These are phyloP conservation scores for Cataglyphis cursor DNA, from an alignment of 2,888 invertebrate genomes.

Conservation along the genomic window DNA sequence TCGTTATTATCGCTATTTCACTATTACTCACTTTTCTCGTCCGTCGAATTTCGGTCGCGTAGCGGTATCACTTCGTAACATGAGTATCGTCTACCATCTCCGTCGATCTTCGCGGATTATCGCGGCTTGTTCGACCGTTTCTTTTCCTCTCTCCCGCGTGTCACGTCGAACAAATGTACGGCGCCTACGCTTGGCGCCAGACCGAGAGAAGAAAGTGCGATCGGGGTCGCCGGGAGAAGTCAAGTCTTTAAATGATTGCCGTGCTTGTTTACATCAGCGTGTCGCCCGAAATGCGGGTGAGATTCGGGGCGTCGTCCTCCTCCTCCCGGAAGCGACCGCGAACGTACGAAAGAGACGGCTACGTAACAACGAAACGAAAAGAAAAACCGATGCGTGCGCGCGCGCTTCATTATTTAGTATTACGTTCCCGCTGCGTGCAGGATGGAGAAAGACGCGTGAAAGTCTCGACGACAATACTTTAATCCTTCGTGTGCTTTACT, in stretches of 20 bases:
- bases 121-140: conserved; percentile 39
- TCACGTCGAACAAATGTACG: conserved; percentile 72
- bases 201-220: conserved; percentile 76
- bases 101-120: conserved; percentile 71
- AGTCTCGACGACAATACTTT: conserved; percentile 60
- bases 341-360: conserved; percentile 54
- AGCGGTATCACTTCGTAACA: conserved; percentile 78
- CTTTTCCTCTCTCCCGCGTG: conserved; percentile 21
- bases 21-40: conserved; percentile 70
- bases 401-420: conserved; percentile 63
- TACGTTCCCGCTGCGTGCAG: conserved; percentile 45
- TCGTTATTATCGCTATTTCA: conserved; percentile 63
- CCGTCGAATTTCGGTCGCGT: conserved; percentile 78
- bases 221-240: conserved; percentile 74
- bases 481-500: conserved; percentile 43
- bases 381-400: conserved; percentile 54
- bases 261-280: conserved; percentile 71
- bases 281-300: conserved; percentile 72
- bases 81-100: conserved; percentile 75
- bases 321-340: conserved; percentile 66
- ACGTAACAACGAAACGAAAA: conserved; percentile 29
- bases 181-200: conserved; percentile 83
- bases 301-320: conserved; percentile 71
- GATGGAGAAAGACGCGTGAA: conserved; percentile 68
- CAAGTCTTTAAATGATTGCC: conserved; percentile 70